Evolutionary conservation across 2,888 invertebrate species (phyloP).

Genomic region (Emmelina monodactyla): DNA sequence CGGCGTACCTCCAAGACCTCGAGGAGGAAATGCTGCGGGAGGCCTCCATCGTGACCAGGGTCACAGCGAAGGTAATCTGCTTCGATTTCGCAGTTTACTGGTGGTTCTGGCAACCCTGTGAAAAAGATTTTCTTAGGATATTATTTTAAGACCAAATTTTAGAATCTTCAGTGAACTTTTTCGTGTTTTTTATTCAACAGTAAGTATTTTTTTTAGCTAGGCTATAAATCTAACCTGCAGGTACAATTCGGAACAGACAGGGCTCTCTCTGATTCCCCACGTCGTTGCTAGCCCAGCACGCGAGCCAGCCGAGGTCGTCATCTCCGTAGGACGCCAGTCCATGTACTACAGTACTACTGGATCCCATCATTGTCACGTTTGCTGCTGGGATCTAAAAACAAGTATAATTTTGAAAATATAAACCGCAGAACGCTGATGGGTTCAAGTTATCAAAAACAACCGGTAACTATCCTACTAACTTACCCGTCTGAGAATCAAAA

Average conservation of each 20-base stretch:
- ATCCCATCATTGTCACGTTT: constrained; percentile 55
- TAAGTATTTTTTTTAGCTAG: no score
- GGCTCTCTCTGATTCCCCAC: constrained; percentile 83
- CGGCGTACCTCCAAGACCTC: constrained; percentile 76
- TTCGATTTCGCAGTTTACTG: constrained; percentile 77
- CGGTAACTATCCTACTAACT: no score
- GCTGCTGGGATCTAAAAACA: constrained; percentile 57
- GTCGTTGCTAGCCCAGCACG: constrained; percentile 88
- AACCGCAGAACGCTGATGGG: not conserved
- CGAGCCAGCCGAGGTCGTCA: constrained; percentile 80
- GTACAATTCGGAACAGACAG: constrained; percentile 81
- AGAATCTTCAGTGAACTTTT: no score
- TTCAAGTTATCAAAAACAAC: no score
- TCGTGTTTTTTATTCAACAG: no score
- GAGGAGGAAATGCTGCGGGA: constrained; percentile 81
- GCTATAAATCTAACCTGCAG: constrained; percentile 81
- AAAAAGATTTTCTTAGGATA: constrained; percentile 17
- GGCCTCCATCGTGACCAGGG: constrained; percentile 82
- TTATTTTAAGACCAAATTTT: not conserved
- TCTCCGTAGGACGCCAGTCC: constrained; percentile 59
- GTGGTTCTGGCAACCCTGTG: constrained; percentile 78
- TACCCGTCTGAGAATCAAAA: no score
- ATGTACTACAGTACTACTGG: constrained; percentile 68
- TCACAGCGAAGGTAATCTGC: constrained; percentile 75
- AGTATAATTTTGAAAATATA: not conserved